Base-by-base conservation (phyloP, 1,140 invertebrate species). In the Chymomyza costata region DNA sequence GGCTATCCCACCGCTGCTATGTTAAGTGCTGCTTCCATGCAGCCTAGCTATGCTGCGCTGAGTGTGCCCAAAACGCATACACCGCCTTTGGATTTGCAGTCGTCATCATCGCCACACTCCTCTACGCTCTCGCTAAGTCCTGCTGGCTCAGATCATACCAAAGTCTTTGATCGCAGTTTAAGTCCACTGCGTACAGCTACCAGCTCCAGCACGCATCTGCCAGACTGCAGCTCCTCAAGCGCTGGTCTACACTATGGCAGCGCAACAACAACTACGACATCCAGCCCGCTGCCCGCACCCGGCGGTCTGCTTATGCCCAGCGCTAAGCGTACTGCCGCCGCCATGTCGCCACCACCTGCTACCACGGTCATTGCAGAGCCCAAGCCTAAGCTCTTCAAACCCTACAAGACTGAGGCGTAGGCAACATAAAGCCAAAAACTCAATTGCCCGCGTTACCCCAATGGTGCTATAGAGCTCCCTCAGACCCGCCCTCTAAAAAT, bases 331-430 rank as follows among this genome's bases (percentile, higher is more conserved):
- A 57, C 84, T 10, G 64, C 65, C 53, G 54, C 73, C 47, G 32
- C 61, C 41, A 81, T 54, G 57, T 84, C 45, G 61, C 81, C 78
- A 15, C 58, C 62, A 16, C 54, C 62, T 1, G 40, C 69, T 3
- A 62, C 52, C 2, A 84, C 78, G 1, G 35, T 61, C 15, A 57
- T 82, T 16, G 46, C 48, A 54, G 86, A 59, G 87, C 85, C 37
- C 83, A 88, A 88, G 58, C 90, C 90, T 0, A 92, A 92, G 73
- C 78, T 92, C 10, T 92, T 92, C 63, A 90, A 92, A 68, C 91
- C 91, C 0, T 91, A 91, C 80, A 92, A 91, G 73, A 90, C 88
- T 53, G 90, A 92, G 76, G 85, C 85, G 43, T 89, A 88, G 52
- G 58, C 15, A 7, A 14, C 10, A 3, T 3, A 14, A n/a, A 14